phyloP scores from a whole-genome alignment of 2,797 vertebrate species.

The Oceanodroma leucorhoa region DNA sequence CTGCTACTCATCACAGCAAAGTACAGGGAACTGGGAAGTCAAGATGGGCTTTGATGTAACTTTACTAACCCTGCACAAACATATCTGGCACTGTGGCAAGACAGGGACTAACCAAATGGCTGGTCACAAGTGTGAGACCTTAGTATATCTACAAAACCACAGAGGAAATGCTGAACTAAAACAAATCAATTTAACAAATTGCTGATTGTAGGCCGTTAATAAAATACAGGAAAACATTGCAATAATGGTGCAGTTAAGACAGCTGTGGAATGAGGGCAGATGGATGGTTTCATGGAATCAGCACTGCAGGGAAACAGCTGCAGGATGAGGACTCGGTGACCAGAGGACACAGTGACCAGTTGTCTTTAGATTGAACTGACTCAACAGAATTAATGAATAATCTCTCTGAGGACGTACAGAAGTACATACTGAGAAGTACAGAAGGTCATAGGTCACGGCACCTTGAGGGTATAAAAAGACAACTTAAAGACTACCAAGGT shows the following conservation, averaged over 20 bases:
- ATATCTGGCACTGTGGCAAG: neutral
- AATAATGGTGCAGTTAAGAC: neutral
- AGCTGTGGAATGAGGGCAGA: neutral
- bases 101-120: neutral
- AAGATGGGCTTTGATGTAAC: neutral
- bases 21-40: neutral
- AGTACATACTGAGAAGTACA: neutral
- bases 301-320: neutral
- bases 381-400: neutral
- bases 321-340: neutral
- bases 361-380: neutral
- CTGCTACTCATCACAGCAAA: neutral
- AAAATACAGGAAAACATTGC: neutral
- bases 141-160: neutral
- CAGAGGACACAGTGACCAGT: neutral
- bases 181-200: neutral
- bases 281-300: neutral
- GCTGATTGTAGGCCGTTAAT: neutral
- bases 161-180: neutral
- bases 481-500: neutral
- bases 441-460: neutral
- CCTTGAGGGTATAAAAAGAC: neutral
- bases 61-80: neutral
- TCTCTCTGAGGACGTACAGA: neutral
- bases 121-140: neutral